Evolutionary conservation across 2,113 vertebrate genomes (phyloP).

Genomic region (Helogale parvula): DNA sequence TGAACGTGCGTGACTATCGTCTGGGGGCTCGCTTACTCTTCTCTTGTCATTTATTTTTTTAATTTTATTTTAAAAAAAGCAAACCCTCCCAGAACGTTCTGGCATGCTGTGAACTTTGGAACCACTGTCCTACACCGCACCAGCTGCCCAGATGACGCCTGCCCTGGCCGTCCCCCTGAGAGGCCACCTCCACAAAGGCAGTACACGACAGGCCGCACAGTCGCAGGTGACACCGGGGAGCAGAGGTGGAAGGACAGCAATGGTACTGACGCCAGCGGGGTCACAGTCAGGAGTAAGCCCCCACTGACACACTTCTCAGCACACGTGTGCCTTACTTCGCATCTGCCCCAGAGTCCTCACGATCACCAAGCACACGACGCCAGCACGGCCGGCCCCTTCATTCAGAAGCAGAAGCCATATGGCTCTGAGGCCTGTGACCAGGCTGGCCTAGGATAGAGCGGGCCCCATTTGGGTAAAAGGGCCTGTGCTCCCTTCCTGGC

Average conservation of each 20-base stretch:
- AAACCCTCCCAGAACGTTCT: background rate
- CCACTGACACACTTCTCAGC: too few species aligned
- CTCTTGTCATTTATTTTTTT: background rate
- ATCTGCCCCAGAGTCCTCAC: background rate
- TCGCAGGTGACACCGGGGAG: background rate
- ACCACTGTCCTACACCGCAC: background rate
- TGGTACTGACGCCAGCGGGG: background rate
- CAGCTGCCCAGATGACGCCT: background rate
- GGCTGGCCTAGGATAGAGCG: background rate
- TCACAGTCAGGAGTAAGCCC: fast-evolving
- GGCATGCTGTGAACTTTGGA: background rate
- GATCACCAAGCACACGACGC: background rate
- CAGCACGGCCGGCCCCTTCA: fast-evolving
- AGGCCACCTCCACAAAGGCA: background rate
- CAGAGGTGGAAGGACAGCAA: background rate
- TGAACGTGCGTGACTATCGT: background rate
- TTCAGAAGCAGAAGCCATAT: background rate
- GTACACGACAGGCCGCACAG: background rate
- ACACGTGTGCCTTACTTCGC: fast-evolving
- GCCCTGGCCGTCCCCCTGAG: background rate
- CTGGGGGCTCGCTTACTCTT: background rate
- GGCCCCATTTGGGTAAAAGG: background rate
- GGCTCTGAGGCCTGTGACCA: background rate
- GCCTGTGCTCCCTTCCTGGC: background rate
- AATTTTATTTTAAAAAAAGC: background rate